Conservation (phyloP, 2,888 invertebrate genomes). For the Gasteruption jaculator region DNA sequence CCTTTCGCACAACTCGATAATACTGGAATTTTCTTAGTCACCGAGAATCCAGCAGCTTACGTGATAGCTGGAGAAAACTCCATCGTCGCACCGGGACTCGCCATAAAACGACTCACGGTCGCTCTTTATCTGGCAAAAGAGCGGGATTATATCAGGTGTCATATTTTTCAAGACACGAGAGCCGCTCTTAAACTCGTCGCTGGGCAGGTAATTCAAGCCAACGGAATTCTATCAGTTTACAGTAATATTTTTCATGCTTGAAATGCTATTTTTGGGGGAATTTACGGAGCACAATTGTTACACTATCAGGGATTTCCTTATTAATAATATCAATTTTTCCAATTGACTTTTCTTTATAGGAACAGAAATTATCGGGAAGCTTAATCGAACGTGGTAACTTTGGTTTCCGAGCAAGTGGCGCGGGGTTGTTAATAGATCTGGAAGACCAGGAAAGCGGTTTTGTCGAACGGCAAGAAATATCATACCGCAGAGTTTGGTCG, state of each 20-base stretch:
- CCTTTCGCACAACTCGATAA: conserved; percentile 62
- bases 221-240: conserved; percentile 60
- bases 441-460: conserved; percentile 81
- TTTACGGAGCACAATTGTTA: too few relatives aligned
- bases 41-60: conserved; percentile 82
- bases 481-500: conserved; percentile 86
- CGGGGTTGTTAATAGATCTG: conserved; percentile 79
- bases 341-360: too few relatives aligned
- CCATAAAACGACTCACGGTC: conserved; percentile 78
- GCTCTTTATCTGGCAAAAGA: conserved; percentile 63
- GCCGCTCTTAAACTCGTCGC: conserved; percentile 68
- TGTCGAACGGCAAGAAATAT: conserved; percentile 78
- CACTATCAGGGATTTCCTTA: conserved; percentile 76
- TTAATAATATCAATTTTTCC: too few relatives aligned
- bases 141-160: conserved; percentile 64
- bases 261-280: too few relatives aligned
- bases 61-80: conserved; percentile 78
- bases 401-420: conserved; percentile 81
- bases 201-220: conserved; percentile 32
- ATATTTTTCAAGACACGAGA: conserved; percentile 86
- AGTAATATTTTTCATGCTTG: too few relatives aligned
- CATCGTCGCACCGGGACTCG: conserved; percentile 60
- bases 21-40: conserved; percentile 71
- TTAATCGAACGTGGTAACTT: conserved; percentile 84
- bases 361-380: conserved; percentile 71